Conservation (phyloP, 2,113 vertebrate genomes). For the Nicator chloris region DNA sequence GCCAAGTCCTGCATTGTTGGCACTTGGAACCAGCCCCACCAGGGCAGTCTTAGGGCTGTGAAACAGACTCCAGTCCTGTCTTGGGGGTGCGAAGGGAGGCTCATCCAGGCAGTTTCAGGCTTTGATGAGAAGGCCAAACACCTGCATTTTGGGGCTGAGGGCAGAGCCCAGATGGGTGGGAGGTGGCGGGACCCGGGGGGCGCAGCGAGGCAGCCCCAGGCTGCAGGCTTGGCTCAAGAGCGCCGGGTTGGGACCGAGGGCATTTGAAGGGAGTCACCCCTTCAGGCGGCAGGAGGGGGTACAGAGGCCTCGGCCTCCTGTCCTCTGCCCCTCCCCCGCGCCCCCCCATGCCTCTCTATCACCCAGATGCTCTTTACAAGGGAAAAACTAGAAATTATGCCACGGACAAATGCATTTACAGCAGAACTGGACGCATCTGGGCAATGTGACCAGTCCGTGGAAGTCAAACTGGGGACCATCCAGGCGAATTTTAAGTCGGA, state of each 20-base stretch:
- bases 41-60: not conserved
- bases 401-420: not conserved
- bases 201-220: rapidly evolving
- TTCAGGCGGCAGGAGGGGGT: not conserved
- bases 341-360: not conserved
- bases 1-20: rapidly evolving
- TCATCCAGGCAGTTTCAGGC: not conserved
- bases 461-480: constrained; percentile 51
- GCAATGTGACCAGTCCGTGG: constrained; percentile 55
- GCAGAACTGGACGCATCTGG: not conserved
- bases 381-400: not conserved
- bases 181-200: rapidly evolving
- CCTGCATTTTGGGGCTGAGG: not conserved
- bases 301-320: too few relatives aligned
- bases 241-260: rapidly evolving
- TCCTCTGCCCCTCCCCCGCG: not conserved
- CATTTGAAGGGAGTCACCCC: rapidly evolving
- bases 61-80: not conserved
- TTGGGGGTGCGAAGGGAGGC: rapidly evolving
- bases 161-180: not conserved
- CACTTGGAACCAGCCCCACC: not conserved
- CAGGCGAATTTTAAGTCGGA: constrained; percentile 64
- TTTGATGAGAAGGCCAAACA: not conserved
- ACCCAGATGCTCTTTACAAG: not conserved
- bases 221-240: not conserved